Evolutionary conservation across 2,888 invertebrate species (phyloP), one percentile per base, ranked within the genome.

Genomic region (Zeuzera pyrina): DNA sequence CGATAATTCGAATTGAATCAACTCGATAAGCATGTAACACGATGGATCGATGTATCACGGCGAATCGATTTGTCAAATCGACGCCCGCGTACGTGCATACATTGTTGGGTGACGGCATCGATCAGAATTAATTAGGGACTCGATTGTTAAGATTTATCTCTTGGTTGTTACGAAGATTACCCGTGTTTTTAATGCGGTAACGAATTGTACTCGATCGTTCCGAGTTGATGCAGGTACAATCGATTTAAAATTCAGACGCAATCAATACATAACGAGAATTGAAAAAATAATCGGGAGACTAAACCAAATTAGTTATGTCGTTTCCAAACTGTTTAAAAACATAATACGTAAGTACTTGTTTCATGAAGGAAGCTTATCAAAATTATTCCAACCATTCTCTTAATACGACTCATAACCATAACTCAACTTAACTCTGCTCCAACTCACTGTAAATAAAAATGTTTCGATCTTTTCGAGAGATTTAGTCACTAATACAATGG

Each of bases 41-140:
- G 37, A 48, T 31, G 16, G 25, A 33, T 49, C 52, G 54, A 57
- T 61, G 52, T 48, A 51, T 51, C 49, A 43, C 41, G 49, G 40
- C 36, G 28, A 32, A 39, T 29, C 57, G 55, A 67, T 68, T 64
- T 63, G 63, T 70, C 67, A 64, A 52, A 50, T 44, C 48, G 54
- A 38, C 36, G 35, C 43, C 45, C 41, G 12, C 5, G 13, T n/a
- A 11, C 16, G 12, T 30, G 19, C 12, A 22, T 30, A 22, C 8
- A 30, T 15, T 14, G 29, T 15, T 7, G 39, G 13, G 26, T 24
- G 31, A 33, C 40, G 39, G 38, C 56, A 66, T 69, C 68, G 47
- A 65, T 72, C 72, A 67, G 59, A 62, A 57, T 65, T 67, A 68
- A 71, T 72, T 65, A 67, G 47, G 42, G 43, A 49, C 19, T 39